These are phyloP conservation scores for Oreohelix idahoensis DNA, from an alignment of 1,140 invertebrate species.

Conservation along the genomic window DNA sequence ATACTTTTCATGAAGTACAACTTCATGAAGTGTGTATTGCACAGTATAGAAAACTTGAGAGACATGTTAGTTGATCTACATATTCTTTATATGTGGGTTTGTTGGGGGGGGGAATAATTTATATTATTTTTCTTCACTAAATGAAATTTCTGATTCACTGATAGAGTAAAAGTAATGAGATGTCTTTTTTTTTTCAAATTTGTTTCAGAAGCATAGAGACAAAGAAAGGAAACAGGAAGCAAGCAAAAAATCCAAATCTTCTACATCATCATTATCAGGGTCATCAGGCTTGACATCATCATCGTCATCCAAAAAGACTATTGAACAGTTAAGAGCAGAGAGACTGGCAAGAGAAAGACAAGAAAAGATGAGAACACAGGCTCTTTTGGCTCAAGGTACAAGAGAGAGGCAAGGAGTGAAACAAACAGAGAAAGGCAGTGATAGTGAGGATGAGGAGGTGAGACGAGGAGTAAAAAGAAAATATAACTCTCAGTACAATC, in stretches of 20 bases:
- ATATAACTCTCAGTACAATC: constrained; percentile 96
- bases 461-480: constrained; percentile 78
- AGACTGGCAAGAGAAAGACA: constrained; percentile 84
- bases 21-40: too few relatives aligned
- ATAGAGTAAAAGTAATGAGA: too few relatives aligned
- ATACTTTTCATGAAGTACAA: too few relatives aligned
- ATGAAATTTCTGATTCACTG: too few relatives aligned
- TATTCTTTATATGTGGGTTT: too few relatives aligned
- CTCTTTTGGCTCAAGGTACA: constrained; percentile 79
- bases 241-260: background rate
- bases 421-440: constrained; percentile 66
- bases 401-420: constrained; percentile 73
- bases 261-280: background rate
- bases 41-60: too few relatives aligned
- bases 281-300: background rate
- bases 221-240: constrained; percentile 15
- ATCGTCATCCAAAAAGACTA: constrained; percentile 66
- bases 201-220: constrained; percentile 14
- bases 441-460: constrained; percentile 79
- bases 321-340: constrained; percentile 85
- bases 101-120: too few relatives aligned
- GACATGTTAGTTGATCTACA: too few relatives aligned
- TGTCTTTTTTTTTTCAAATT: too few relatives aligned
- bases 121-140: too few relatives aligned
- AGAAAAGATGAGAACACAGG: constrained; percentile 82